A percentile compares a stretch with the other conserved stretches of the same genome.
phyloP scores from a whole-genome alignment of 2,113 vertebrate genomes.

The Atlantisia rogersi region DNA sequence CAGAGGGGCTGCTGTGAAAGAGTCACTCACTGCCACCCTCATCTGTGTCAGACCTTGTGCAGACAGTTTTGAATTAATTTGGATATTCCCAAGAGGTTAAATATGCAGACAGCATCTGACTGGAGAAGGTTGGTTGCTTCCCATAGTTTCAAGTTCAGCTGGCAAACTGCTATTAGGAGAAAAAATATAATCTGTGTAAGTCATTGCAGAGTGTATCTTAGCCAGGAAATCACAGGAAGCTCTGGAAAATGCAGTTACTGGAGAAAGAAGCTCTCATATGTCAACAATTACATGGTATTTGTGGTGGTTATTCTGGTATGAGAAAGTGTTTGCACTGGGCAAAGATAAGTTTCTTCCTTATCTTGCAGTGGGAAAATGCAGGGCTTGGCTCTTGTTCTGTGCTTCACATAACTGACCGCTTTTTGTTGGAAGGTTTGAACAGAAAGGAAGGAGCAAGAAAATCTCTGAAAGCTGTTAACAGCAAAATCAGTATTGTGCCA shows the following conservation, averaged over 20 bases:
- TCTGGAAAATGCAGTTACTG: conserved; percentile 6
- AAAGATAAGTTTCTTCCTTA: neutral
- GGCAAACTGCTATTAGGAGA: neutral
- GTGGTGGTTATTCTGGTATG: neutral
- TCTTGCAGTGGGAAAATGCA: conserved; percentile 21
- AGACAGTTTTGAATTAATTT: neutral
- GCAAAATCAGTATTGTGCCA: fast-evolving
- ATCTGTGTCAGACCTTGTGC: neutral
- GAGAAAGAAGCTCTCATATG: neutral
- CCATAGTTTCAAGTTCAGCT: neutral
- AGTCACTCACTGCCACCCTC: neutral
- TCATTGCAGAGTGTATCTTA: neutral
- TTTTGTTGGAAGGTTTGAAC: neutral
- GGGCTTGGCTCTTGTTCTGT: neutral
- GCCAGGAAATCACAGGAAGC: neutral
- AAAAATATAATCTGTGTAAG: neutral
- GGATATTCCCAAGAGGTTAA: neutral
- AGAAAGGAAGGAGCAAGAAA: neutral
- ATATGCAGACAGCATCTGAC: neutral
- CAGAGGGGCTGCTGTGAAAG: neutral
- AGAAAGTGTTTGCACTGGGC: neutral
- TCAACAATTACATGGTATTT: neutral
- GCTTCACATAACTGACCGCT: neutral
- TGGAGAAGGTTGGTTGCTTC: neutral
- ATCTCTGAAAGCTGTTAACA: neutral